phyloP scores from a whole-genome alignment of 2,113 vertebrate species.

The Chlamydotis undulata region DNA sequence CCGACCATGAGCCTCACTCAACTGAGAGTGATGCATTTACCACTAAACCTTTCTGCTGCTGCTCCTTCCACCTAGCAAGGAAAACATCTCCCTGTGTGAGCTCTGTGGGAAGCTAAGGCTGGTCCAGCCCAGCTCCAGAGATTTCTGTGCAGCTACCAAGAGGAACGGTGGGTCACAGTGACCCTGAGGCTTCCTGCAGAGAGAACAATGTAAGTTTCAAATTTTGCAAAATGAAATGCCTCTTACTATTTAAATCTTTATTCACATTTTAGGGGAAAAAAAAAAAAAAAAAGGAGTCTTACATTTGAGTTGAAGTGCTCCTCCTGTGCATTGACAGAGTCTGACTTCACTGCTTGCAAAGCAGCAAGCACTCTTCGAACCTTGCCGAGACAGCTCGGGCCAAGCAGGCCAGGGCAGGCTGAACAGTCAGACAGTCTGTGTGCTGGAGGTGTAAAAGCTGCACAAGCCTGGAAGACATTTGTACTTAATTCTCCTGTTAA shows the following conservation, averaged over 20 bases:
- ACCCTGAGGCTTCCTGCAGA: not conserved
- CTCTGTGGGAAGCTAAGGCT: not conserved
- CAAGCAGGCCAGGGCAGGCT: too few relatives aligned
- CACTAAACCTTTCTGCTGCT: not conserved
- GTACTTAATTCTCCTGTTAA: not conserved
- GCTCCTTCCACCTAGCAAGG: not conserved
- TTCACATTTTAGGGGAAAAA: not conserved
- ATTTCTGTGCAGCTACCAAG: not conserved
- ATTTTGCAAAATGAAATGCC: not conserved
- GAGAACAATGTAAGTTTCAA: not conserved
- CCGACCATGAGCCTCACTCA: too few relatives aligned
- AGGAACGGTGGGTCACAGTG: not conserved
- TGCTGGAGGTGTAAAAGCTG: not conserved
- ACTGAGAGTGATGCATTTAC: not conserved
- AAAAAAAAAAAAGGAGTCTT: too few relatives aligned
- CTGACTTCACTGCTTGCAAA: not conserved
- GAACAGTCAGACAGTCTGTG: not conserved
- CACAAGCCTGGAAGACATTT: not conserved
- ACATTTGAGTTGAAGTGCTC: not conserved
- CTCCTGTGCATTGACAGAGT: not conserved
- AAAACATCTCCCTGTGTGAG: not conserved
- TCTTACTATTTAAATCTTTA: not conserved
- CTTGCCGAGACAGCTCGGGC: not conserved
- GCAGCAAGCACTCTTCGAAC: not conserved
- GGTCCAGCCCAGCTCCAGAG: not conserved